phyloP scores from a whole-genome alignment of 2,797 vertebrate genomes.

The Tenualosa ilisha region DNA sequence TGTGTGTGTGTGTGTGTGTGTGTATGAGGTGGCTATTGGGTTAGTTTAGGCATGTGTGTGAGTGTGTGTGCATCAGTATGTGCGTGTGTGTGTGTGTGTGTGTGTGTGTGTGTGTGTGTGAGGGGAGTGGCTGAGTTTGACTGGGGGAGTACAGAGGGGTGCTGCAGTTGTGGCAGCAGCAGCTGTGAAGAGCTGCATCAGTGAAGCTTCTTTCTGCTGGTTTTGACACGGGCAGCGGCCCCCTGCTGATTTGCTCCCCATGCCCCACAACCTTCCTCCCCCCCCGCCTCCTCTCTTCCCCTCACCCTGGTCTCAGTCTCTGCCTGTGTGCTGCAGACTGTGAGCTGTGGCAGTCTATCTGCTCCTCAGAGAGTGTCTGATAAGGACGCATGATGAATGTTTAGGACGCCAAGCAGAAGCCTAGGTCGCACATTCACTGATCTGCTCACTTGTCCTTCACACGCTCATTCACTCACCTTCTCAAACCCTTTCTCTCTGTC shows the following conservation, averaged over 20 bases:
- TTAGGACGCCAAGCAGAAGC: background rate
- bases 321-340: background rate
- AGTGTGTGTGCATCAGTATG: background rate
- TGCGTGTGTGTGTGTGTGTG: background rate
- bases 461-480: background rate
- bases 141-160: background rate
- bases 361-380: background rate
- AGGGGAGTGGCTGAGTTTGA: background rate
- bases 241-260: background rate
- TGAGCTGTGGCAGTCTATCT: background rate
- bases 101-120: background rate
- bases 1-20: constrained; percentile 1
- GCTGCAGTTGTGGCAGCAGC: background rate
- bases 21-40: background rate
- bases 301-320: background rate
- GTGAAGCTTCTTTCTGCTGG: background rate
- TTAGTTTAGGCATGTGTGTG: background rate
- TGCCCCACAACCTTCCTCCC: background rate
- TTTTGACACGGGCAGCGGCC: background rate
- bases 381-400: constrained; percentile 10
- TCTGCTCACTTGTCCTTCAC: background rate
- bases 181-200: constrained; percentile 4
- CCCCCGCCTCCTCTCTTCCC: background rate
- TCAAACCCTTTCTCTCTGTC: background rate
- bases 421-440: background rate